Percentiles rank a stretch among this genome's conserved stretches.
phyloP scores from a whole-genome alignment of 2,888 invertebrate genomes.

The Quadroppia sp. region DNA sequence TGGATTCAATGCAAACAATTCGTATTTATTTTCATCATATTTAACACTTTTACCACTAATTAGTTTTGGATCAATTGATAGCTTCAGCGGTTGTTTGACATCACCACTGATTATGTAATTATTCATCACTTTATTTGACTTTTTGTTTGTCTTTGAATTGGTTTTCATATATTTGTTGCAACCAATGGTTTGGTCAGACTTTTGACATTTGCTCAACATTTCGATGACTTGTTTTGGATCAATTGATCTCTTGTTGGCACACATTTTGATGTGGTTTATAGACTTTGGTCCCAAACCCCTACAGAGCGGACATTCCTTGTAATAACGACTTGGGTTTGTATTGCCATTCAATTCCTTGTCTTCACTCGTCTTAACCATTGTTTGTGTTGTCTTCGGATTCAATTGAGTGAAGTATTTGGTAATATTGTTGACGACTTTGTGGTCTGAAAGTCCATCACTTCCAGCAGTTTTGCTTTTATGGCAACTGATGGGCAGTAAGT shows the following conservation, averaged over 20 bases:
- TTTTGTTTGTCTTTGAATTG: background rate
- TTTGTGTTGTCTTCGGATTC: background rate
- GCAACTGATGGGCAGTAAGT: slow-evolving; percentile 17
- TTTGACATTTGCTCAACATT: background rate
- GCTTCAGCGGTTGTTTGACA: background rate
- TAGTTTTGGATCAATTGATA: background rate
- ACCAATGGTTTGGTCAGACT: background rate
- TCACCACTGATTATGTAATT: slow-evolving; percentile 5
- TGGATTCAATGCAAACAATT: background rate
- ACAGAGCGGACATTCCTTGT: slow-evolving; percentile 21
- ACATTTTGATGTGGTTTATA: slow-evolving; percentile 23
- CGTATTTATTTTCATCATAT: background rate
- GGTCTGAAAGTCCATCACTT: background rate
- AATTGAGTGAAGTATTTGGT: background rate
- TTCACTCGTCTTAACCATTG: too few species aligned
- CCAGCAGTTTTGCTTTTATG: background rate
- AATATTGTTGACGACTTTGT: background rate
- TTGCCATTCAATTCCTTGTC: background rate
- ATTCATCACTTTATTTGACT: background rate
- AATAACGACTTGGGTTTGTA: background rate
- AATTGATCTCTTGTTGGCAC: slow-evolving; percentile 7
- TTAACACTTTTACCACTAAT: background rate
- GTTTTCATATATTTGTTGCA: background rate
- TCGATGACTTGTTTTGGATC: slow-evolving; percentile 10
- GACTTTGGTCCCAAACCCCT: background rate